Conservation (phyloP, 2,113 vertebrate species). For the Anas platyrhynchos region DNA sequence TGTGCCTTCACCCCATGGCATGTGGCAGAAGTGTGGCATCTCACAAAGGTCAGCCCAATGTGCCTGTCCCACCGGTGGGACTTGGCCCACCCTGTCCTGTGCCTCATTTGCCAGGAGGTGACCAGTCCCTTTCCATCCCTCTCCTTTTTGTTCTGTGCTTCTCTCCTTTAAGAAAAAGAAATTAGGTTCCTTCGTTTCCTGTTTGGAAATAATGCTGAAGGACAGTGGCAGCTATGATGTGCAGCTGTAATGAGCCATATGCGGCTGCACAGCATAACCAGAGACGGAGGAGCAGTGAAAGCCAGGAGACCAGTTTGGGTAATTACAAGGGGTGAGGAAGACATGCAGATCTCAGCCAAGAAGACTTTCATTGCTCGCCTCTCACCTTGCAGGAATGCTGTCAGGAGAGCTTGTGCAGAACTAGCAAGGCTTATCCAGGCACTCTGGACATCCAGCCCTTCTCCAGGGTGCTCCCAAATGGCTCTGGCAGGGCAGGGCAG, state of each 20-base stretch:
- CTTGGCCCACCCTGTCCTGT: background rate
- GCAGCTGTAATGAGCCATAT: background rate
- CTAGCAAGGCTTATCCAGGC: background rate
- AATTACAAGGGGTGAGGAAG: background rate
- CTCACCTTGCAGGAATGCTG: background rate
- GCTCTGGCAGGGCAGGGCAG: fast-evolving
- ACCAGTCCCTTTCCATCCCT: fast-evolving
- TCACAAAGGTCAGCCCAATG: background rate
- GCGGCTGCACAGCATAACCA: background rate
- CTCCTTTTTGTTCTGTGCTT: background rate
- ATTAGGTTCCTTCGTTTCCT: background rate
- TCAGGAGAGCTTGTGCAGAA: background rate
- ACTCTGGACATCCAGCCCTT: background rate
- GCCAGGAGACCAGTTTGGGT: background rate
- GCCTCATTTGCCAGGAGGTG: background rate
- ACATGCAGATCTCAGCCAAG: background rate
- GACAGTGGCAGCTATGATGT: background rate
- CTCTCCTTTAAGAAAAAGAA: background rate
- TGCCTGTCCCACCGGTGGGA: fast-evolving
- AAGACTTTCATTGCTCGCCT: background rate
- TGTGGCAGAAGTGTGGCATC: background rate
- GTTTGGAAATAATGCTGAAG: background rate
- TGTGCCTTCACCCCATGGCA: fast-evolving
- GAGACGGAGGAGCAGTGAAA: background rate
- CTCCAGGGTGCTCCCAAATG: fast-evolving